A percentile compares a stretch with the other conserved stretches of the same genome.
Conservation (phyloP, 53 echinoderm and acorn worm species). For the Apostichopus leukothele region DNA sequence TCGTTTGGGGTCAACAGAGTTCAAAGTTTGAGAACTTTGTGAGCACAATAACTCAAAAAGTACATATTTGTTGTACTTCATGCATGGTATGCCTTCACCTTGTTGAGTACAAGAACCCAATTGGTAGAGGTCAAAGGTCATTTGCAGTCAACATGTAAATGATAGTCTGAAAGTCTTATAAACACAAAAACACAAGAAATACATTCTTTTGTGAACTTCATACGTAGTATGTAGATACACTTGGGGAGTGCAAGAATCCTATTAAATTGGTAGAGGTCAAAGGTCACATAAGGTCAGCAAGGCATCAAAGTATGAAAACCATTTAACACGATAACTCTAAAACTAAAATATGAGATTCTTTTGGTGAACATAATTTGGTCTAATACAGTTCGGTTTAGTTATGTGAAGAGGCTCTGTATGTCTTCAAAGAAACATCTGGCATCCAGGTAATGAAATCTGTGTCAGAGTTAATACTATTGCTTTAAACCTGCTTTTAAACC, state of each 20-base stretch:
- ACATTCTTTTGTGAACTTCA: neutral
- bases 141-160: neutral
- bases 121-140: neutral
- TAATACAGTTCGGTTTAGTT: too few relatives aligned
- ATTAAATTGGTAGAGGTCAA: neutral
- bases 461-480: too few relatives aligned
- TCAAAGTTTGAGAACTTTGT: neutral
- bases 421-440: too few relatives aligned
- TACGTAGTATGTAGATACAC: neutral
- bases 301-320: too few relatives aligned
- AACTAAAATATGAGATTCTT: too few relatives aligned
- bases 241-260: neutral
- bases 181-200: conserved; percentile 1
- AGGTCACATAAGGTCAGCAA: neutral
- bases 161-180: neutral
- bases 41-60: neutral
- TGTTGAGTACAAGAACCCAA: neutral
- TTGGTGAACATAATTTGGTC: too few relatives aligned
- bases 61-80: neutral
- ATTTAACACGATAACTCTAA: too few relatives aligned
- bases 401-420: too few relatives aligned
- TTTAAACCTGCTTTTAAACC: too few relatives aligned
- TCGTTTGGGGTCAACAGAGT: too few relatives aligned
- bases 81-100: neutral
- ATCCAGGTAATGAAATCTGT: too few relatives aligned